Evolutionary conservation across 2,797 vertebrate species (phyloP).

Genomic region (Masticophis lateralis): DNA sequence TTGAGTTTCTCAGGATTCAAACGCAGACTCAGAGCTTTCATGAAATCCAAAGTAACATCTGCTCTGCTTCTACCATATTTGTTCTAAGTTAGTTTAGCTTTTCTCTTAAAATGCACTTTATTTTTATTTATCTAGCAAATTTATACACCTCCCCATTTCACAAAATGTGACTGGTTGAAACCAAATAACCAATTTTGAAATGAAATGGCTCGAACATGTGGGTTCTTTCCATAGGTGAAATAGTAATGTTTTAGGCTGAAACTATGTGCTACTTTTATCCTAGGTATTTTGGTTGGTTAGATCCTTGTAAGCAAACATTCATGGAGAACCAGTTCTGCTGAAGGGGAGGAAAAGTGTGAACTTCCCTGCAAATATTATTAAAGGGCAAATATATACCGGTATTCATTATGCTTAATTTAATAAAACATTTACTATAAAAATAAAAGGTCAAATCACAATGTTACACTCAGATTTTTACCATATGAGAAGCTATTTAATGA

Average conservation of each 20-base stretch:
- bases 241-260: background rate
- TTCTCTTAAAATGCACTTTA: background rate
- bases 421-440: conserved; percentile 31
- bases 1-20: background rate
- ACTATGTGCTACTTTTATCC: background rate
- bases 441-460: conserved; percentile 48
- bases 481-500: conserved; percentile 14
- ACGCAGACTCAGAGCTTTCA: background rate
- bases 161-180: background rate
- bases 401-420: conserved; percentile 46
- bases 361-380: conserved; percentile 32
- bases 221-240: background rate
- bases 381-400: conserved; percentile 38
- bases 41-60: background rate
- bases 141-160: background rate
- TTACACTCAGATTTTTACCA: conserved; percentile 25
- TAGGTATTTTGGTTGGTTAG: background rate
- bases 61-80: background rate
- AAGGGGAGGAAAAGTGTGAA: background rate
- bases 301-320: background rate
- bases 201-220: background rate
- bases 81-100: background rate
- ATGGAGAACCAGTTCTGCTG: background rate
- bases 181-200: background rate
- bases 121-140: background rate